These are phyloP conservation scores for Circaetus gallicus DNA, from an alignment of 2,113 vertebrate genomes.

Conservation along the genomic window DNA sequence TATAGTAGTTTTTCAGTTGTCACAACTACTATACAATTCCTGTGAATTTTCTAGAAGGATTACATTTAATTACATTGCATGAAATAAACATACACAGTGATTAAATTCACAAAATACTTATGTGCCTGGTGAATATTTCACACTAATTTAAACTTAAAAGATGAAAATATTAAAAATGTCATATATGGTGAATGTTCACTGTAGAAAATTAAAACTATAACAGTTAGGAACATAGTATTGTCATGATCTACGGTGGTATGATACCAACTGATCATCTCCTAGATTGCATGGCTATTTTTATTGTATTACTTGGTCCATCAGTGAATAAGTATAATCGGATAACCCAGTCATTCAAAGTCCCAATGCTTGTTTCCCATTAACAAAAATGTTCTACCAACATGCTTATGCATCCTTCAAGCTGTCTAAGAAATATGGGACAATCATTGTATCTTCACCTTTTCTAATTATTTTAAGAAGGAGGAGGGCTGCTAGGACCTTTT, in stretches of 20 bases:
- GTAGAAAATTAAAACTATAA: not conserved
- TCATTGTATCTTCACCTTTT: not conserved
- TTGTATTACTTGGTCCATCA: not conserved
- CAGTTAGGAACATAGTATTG: not conserved
- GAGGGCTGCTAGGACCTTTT: not conserved
- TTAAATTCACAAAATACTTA: not conserved
- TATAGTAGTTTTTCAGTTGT: not conserved
- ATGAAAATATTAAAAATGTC: not conserved
- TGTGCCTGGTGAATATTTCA: not conserved
- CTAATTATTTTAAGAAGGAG: not conserved
- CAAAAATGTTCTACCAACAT: not conserved
- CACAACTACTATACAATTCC: not conserved
- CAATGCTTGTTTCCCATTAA: not conserved
- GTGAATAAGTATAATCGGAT: not conserved
- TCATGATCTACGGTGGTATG: not conserved
- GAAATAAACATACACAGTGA: not conserved
- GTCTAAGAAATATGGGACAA: not conserved
- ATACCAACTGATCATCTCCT: not conserved
- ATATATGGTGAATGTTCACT: not conserved
- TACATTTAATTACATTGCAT: not conserved
- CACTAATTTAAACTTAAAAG: not conserved
- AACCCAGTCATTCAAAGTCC: not conserved
- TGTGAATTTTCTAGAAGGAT: not conserved
- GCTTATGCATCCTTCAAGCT: not conserved
- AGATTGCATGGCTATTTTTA: not conserved